A percentile compares a stretch with the other conserved stretches of the same genome.
phyloP scores from a whole-genome alignment of 2,797 vertebrate species.

The Alcedo quadribrachys region DNA sequence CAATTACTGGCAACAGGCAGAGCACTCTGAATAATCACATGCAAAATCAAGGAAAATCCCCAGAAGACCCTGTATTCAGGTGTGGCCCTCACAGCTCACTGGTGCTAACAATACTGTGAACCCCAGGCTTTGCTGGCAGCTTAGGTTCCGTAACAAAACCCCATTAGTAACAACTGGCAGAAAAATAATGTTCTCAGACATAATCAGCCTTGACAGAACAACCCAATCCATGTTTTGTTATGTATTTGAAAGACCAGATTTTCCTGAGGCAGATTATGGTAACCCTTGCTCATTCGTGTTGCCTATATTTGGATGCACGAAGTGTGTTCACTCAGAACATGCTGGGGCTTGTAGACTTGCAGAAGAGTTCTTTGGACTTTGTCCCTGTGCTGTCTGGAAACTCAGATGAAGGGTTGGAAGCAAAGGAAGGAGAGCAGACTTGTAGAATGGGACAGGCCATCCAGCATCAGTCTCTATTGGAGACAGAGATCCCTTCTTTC shows the following conservation, averaged over 20 bases:
- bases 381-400: background rate
- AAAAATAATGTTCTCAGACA: background rate
- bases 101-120: background rate
- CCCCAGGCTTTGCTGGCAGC: background rate
- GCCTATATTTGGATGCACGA: constrained; percentile 1
- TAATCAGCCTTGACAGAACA: background rate
- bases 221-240: background rate
- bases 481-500: background rate
- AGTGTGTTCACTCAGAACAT: background rate
- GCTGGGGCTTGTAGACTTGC: background rate
- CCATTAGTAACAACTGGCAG: background rate
- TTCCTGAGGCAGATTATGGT: background rate
- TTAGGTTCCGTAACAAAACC: background rate
- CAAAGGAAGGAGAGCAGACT: background rate
- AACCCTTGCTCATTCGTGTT: background rate
- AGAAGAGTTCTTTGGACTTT: constrained; percentile 9
- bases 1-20: background rate
- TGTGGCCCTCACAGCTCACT: background rate
- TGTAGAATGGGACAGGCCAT: background rate
- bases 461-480: background rate
- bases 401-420: background rate
- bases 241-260: background rate
- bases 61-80: background rate
- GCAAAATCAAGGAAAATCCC: background rate
- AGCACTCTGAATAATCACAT: background rate